phyloP scores from a whole-genome alignment of 2,113 vertebrate species.

The Elachura formosa region DNA sequence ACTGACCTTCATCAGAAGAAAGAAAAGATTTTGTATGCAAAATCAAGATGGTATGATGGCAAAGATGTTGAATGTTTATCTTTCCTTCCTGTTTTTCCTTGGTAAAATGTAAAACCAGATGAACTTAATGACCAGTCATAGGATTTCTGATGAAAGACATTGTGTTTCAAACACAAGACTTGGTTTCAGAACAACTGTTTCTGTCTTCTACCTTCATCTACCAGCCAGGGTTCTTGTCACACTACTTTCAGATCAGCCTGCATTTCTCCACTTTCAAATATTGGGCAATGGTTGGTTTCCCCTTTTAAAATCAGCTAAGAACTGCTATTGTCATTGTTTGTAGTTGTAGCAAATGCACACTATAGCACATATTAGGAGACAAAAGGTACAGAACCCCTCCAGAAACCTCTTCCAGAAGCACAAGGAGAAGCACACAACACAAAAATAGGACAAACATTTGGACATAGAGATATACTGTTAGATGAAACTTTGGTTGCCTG shows the following conservation, averaged over 20 bases:
- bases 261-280: not conserved
- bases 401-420: not conserved
- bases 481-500: not conserved
- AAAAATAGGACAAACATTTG: not conserved
- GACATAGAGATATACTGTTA: not conserved
- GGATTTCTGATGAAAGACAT: not conserved
- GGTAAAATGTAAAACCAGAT: not conserved
- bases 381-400: not conserved
- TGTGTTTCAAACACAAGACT: not conserved
- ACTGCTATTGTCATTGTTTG: not conserved
- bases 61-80: not conserved
- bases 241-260: not conserved
- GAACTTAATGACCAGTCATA: not conserved
- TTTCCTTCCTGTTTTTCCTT: not conserved
- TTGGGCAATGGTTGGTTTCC: not conserved
- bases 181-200: not conserved
- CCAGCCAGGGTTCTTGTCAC: not conserved
- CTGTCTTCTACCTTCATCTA: not conserved
- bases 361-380: not conserved
- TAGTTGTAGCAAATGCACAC: not conserved
- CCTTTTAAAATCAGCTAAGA: not conserved
- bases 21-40: not conserved
- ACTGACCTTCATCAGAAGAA: not conserved
- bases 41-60: not conserved
- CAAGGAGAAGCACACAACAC: not conserved